Conservation (phyloP, 2,888 invertebrate genomes). For the Sialis lutaria region DNA sequence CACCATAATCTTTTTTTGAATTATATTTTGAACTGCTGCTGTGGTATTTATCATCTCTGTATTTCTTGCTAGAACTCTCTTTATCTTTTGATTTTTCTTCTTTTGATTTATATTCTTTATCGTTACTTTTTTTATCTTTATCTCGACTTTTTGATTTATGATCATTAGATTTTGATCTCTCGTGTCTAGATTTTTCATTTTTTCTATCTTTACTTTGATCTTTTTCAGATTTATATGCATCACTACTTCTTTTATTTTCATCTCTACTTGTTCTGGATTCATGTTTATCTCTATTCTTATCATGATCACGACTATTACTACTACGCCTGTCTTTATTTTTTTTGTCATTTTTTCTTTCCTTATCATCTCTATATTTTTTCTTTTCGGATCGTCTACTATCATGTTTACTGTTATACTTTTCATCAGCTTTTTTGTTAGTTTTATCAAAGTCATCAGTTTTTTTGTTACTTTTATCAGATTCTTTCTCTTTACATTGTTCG, state of each 20-base stretch:
- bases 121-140: constrained; percentile 26
- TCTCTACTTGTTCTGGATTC: constrained; percentile 20
- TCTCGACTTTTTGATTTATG: constrained; percentile 7
- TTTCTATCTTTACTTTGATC: constrained; percentile 22
- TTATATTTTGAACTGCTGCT: constrained; percentile 14
- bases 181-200: constrained; percentile 16
- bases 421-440: constrained; percentile 5
- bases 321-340: constrained; percentile 26
- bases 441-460: constrained; percentile 8
- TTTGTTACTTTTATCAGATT: constrained; percentile 13
- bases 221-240: constrained; percentile 17
- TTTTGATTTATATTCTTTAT: constrained; percentile 14
- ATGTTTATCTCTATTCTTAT: constrained; percentile 11
- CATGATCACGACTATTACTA: constrained; percentile 11
- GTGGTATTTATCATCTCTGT: constrained; percentile 15
- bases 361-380: constrained; percentile 5
- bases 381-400: constrained; percentile 6
- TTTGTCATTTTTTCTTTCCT: constrained; percentile 15
- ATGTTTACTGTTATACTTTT: constrained; percentile 6
- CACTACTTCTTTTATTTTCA: constrained; percentile 19
- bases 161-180: constrained; percentile 17
- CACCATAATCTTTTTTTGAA: constrained; percentile 19
- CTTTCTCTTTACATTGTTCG: constrained; percentile 41
- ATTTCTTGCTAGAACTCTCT: constrained; percentile 23
- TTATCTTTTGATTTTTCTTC: constrained; percentile 16